Conservation (phyloP, 2,888 invertebrate species). For the Hetaerina titia region DNA sequence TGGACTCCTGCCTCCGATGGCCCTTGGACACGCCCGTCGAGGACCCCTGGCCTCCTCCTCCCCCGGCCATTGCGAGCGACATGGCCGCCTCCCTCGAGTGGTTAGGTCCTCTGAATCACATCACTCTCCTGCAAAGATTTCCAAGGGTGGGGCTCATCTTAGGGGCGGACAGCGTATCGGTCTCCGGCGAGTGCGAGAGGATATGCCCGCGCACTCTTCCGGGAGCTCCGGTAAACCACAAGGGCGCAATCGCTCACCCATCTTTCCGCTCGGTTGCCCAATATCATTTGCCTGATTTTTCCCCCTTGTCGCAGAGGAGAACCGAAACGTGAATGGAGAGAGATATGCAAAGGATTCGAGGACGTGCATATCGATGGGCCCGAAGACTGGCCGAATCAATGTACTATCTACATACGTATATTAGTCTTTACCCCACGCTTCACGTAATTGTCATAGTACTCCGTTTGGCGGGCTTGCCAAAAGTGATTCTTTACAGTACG, state of each 20-base stretch:
- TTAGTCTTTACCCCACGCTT: no score
- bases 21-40: slow-evolving; percentile 68
- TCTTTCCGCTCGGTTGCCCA: background rate
- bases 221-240: no score
- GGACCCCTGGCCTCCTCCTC: background rate
- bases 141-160: background rate
- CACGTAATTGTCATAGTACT: no score
- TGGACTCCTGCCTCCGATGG: slow-evolving; percentile 88
- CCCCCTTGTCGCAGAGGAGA: background rate
- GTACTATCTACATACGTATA: no score
- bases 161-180: background rate
- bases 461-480: no score
- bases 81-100: slow-evolving; percentile 32
- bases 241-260: background rate
- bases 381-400: no score
- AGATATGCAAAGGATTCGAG: no score
- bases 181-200: background rate
- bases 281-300: background rate
- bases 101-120: slow-evolving; percentile 35
- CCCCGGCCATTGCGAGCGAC: slow-evolving; percentile 20
- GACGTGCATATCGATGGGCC: no score
- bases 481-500: no score
- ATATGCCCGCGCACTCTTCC: no score
- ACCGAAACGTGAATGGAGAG: background rate
- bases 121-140: slow-evolving; percentile 29